Base-by-base conservation (phyloP, 2,888 invertebrate species). In the Syrphus vitripennis region DNA sequence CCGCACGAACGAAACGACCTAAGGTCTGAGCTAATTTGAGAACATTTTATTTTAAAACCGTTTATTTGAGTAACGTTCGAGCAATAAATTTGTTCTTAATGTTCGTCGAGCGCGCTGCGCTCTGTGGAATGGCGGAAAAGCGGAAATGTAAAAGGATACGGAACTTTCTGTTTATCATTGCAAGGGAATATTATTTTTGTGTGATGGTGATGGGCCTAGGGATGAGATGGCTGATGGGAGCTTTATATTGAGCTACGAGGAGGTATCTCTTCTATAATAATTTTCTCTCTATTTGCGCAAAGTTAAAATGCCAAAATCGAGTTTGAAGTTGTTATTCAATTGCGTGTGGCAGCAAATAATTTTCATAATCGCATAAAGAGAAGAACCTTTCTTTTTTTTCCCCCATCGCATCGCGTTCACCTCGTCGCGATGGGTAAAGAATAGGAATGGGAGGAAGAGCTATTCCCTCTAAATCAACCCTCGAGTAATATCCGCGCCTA, bases 11-110 rank as follows among this genome's bases (percentile, higher is more conserved):
- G 19, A 67, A n/a, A 80, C 57, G 45, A 87, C 88, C 83, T 81
- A 82, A 72, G 87, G 78, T 76, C 83, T 61, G 72, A 88, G 86
- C 87, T 88, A 88, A 88, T 88, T 87, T 77, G 87, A 77, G 87
- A 83, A 80, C 87, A 88, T 83, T 88, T 88, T 88, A 87, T 86
- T 87, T 86, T 82, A 78, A 86, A 86, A 74, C 70, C 78, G 74
- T 86, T 86, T 86, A 86, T 82, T 86, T 86, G 86, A 86, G 82
- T 82, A 86, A 82, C 82, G 86, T 78, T 74, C 21, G 7, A 50
- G 69, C 82, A 63, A 86, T 86, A 86, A 86, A 86, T 86, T 72
- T 78, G 74, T 55, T 70, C 53, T 86, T 82, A 86, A 82, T 82
- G 82, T 78, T 77, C 77, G 31, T 55, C n/a, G 59, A 42, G 29